Conservation (phyloP, 2,888 invertebrate species). For the Steinernema carpocapsae region DNA sequence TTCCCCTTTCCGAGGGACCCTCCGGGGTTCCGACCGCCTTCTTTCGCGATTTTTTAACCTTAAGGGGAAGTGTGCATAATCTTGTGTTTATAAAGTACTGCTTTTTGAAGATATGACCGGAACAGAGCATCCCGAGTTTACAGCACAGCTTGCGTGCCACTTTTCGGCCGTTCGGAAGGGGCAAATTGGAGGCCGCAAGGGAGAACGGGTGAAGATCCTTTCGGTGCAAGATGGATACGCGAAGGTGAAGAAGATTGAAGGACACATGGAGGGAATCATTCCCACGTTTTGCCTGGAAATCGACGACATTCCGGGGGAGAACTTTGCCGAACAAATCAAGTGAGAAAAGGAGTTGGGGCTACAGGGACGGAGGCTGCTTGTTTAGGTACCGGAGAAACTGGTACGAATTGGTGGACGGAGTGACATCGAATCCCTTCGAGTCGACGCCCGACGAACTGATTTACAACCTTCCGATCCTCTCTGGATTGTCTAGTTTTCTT, state of each 20-base stretch:
- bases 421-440: background rate
- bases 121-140: background rate
- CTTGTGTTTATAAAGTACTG: slow-evolving; percentile 32
- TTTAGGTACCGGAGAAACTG: slow-evolving; percentile 20
- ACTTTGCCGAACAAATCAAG: slow-evolving; percentile 31
- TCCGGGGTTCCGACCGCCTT: background rate
- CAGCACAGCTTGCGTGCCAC: slow-evolving; percentile 22
- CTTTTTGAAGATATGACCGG: slow-evolving; percentile 20
- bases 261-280: slow-evolving; percentile 26
- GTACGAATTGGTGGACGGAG: slow-evolving; percentile 19
- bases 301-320: slow-evolving; percentile 34
- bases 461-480: slow-evolving; percentile 26
- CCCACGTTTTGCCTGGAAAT: slow-evolving; percentile 38
- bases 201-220: slow-evolving; percentile 35
- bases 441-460: background rate
- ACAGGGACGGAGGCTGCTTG: background rate
- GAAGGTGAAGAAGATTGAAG: slow-evolving; percentile 19
- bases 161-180: background rate
- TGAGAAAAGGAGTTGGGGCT: background rate
- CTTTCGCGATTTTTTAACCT: background rate
- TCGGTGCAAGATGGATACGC: slow-evolving; percentile 32
- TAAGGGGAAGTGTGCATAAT: slow-evolving; percentile 31
- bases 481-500: slow-evolving; percentile 26
- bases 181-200: slow-evolving; percentile 14
- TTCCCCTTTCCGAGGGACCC: background rate